Percentiles rank a stretch among this genome's conserved stretches.
Conservation (phyloP, 2,888 invertebrate species). For the Idaea aversata region DNA sequence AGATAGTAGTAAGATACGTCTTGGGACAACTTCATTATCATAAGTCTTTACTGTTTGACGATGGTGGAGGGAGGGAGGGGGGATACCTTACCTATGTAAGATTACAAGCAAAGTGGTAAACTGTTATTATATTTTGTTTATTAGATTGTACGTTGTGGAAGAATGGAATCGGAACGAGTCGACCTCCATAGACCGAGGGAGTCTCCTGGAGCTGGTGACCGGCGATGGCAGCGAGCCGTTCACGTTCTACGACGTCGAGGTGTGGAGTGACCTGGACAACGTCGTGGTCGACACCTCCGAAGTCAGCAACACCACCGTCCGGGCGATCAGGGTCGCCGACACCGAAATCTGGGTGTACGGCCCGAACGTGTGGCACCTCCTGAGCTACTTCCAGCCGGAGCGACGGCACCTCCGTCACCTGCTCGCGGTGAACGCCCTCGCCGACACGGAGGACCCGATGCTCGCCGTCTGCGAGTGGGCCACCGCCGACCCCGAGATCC, state of each 20-base stretch:
- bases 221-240: background rate
- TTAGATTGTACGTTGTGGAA: background rate
- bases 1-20: too few relatives aligned
- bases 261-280: conserved; percentile 18
- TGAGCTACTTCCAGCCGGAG: background rate
- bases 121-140: background rate
- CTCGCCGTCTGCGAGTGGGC: background rate
- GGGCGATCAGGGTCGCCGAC: background rate
- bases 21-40: too few relatives aligned
- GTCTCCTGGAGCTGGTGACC: background rate
- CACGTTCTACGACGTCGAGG: conserved; percentile 17
- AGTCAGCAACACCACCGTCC: background rate
- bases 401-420: background rate
- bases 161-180: background rate
- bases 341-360: background rate
- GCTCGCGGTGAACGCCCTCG: too few relatives aligned
- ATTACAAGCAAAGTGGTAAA: too few relatives aligned
- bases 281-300: background rate
- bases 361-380: background rate
- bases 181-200: background rate
- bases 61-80: too few relatives aligned
- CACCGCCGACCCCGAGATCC: background rate
- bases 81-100: too few relatives aligned
- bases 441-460: background rate
- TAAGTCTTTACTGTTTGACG: too few relatives aligned